Evolutionary conservation across 2,797 vertebrate genomes (phyloP).

Genomic region (Acestrorhynchus altus): DNA sequence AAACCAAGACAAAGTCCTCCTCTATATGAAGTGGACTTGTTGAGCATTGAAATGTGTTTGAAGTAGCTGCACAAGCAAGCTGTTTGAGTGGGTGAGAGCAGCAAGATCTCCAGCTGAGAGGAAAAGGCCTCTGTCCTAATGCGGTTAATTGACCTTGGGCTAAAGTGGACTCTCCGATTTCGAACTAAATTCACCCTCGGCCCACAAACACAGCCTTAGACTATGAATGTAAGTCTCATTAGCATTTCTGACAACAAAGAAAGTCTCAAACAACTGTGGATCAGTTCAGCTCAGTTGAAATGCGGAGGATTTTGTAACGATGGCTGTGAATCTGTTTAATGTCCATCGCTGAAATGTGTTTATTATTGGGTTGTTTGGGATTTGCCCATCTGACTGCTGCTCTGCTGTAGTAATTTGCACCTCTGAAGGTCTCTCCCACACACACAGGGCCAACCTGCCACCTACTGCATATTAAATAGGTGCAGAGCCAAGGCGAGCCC

Average conservation of each 20-base stretch:
- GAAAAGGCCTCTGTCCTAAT: slow-evolving; percentile 25
- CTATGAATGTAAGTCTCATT: slow-evolving; percentile 9
- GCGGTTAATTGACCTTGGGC: slow-evolving; percentile 31
- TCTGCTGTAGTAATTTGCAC: slow-evolving; percentile 23
- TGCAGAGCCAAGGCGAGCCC: not conserved
- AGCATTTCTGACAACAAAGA: not conserved
- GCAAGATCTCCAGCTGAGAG: not conserved
- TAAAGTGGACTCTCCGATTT: slow-evolving; percentile 23
- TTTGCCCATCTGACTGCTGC: slow-evolving; percentile 5
- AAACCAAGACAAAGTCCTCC: not conserved
- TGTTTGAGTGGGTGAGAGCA: slow-evolving; percentile 26
- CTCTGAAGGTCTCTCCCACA: slow-evolving; percentile 27
- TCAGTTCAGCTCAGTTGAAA: not conserved
- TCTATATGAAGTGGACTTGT: slow-evolving; percentile 25
- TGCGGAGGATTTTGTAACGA: slow-evolving; percentile 4
- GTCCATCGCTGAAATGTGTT: not conserved
- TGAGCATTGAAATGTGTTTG: slow-evolving; percentile 45
- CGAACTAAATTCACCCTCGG: slow-evolving; percentile 34
- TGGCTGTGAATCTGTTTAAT: slow-evolving; percentile 8
- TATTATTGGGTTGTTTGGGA: not conserved
- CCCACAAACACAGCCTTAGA: slow-evolving; percentile 9
- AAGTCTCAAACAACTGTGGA: not conserved
- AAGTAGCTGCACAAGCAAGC: slow-evolving; percentile 33
- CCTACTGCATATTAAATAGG: slow-evolving; percentile 30
- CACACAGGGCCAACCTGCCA: slow-evolving; percentile 14